A percentile compares a stretch with the other conserved stretches of the same genome.
These are phyloP conservation scores for Lutjanus campechanus DNA, from an alignment of 2,797 vertebrate genomes.

Conservation along the genomic window DNA sequence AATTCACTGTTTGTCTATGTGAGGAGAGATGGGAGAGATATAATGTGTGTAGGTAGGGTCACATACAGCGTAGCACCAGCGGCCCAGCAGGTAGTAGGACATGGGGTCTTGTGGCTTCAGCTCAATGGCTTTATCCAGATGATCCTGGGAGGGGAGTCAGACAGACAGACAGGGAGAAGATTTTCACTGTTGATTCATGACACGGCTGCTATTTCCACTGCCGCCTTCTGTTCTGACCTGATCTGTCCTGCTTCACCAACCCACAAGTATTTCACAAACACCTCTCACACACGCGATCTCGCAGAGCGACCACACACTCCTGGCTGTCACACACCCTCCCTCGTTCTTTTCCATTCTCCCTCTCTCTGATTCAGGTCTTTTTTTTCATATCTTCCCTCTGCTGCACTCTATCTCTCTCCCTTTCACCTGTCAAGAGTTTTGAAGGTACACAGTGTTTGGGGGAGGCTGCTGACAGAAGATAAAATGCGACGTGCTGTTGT, in stretches of 20 bases:
- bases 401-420: slow-evolving; percentile 18
- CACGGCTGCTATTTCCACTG: slow-evolving; percentile 64
- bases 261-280: slow-evolving; percentile 82
- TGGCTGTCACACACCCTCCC: slow-evolving; percentile 58
- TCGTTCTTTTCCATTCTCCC: slow-evolving; percentile 55
- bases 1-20: slow-evolving; percentile 29
- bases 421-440: slow-evolving; percentile 74
- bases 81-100: slow-evolving; percentile 95
- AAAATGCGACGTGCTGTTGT: slow-evolving; percentile 72
- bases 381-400: slow-evolving; percentile 33
- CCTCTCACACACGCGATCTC: slow-evolving; percentile 74
- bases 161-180: slow-evolving; percentile 48
- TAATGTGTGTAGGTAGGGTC: not conserved
- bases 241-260: slow-evolving; percentile 79
- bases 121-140: slow-evolving; percentile 95
- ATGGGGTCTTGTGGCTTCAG: slow-evolving; percentile 94
- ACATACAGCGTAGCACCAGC: slow-evolving; percentile 98
- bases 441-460: slow-evolving; percentile 66
- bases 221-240: slow-evolving; percentile 74
- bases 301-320: slow-evolving; percentile 47
- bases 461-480: slow-evolving; percentile 77
- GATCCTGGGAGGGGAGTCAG: slow-evolving; percentile 86
- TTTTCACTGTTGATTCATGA: slow-evolving; percentile 71
- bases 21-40: slow-evolving; percentile 31
- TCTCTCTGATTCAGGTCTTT: slow-evolving; percentile 28